Percentiles rank a stretch among this genome's conserved stretches.
Evolutionary conservation across 2,888 invertebrate genomes (phyloP).

Genomic region (Acanthoscelides obtectus): DNA sequence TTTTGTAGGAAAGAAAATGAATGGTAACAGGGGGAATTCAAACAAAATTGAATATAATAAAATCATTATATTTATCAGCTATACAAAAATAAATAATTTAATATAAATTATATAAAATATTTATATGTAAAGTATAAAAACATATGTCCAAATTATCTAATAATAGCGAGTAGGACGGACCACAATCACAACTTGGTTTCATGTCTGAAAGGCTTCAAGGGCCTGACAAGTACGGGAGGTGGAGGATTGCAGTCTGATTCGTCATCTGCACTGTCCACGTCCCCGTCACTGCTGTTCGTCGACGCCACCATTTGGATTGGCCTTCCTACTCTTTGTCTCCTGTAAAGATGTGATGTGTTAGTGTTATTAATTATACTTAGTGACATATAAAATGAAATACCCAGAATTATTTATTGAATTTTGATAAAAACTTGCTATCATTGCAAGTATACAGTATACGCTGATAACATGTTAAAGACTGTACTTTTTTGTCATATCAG

Average conservation of each 20-base stretch:
- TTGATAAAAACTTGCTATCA: no score
- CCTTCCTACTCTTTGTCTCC: constrained; percentile 47
- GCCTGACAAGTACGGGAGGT: constrained; percentile 43
- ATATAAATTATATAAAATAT: constrained; percentile 12
- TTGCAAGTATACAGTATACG: no score
- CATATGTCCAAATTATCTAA: neutral
- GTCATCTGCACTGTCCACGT: constrained; percentile 78
- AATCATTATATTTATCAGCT: constrained; percentile 11
- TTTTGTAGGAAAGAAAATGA: no score
- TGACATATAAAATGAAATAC: no score
- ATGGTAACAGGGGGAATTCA: neutral
- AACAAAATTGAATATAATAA: constrained; percentile 8
- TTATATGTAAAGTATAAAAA: neutral
- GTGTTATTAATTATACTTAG: no score
- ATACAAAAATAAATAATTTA: constrained; percentile 25
- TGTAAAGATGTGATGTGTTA: no score
- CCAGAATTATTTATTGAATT: no score
- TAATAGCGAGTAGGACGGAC: neutral
- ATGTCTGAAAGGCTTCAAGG: constrained; percentile 51
- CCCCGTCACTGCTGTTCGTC: constrained; percentile 77
- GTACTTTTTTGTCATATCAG: no score
- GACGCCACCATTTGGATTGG: constrained; percentile 64
- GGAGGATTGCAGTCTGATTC: constrained; percentile 45
- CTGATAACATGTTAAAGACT: no score
- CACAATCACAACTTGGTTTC: constrained; percentile 54